These are phyloP conservation scores for Spodoptera littoralis DNA, from an alignment of 2,888 invertebrate genomes.

Conservation along the genomic window DNA sequence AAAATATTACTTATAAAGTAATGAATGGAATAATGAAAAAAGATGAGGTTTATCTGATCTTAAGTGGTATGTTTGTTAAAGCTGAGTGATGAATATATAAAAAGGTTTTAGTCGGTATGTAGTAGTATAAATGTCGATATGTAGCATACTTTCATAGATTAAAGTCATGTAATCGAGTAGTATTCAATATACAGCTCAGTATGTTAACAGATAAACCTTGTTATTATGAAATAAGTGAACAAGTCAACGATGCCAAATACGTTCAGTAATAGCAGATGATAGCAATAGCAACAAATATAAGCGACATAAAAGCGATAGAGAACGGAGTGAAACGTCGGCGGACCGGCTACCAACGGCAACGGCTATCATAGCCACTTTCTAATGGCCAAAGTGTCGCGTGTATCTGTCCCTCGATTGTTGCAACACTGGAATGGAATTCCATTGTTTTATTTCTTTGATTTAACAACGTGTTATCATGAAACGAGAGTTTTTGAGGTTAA, in stretches of 20 bases:
- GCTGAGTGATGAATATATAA: too few relatives aligned
- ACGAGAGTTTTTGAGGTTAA: too few relatives aligned
- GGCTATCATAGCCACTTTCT: constrained; percentile 53
- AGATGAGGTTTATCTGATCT: too few relatives aligned
- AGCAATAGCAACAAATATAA: constrained; percentile 28
- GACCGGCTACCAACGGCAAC: constrained; percentile 40
- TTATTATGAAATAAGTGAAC: neutral
- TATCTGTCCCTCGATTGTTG: constrained; percentile 30
- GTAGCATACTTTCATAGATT: too few relatives aligned
- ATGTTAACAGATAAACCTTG: neutral
- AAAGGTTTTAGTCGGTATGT: too few relatives aligned
- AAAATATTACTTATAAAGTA: neutral
- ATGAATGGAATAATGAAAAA: too few relatives aligned
- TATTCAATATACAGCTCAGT: neutral
- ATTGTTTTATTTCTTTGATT: too few relatives aligned
- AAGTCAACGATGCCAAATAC: constrained; percentile 12
- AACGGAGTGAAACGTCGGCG: constrained; percentile 48
- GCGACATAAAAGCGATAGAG: constrained; percentile 42
- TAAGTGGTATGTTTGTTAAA: too few relatives aligned
- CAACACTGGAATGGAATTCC: constrained; percentile 32
- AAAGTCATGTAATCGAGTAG: too few relatives aligned
- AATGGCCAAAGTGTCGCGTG: constrained; percentile 51
- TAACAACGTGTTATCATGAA: too few relatives aligned
- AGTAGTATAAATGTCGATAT: too few relatives aligned
- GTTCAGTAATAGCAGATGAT: constrained; percentile 29